Evolutionary conservation across 2,888 invertebrate species (phyloP).

Genomic region (Zootermopsis nevadensis): DNA sequence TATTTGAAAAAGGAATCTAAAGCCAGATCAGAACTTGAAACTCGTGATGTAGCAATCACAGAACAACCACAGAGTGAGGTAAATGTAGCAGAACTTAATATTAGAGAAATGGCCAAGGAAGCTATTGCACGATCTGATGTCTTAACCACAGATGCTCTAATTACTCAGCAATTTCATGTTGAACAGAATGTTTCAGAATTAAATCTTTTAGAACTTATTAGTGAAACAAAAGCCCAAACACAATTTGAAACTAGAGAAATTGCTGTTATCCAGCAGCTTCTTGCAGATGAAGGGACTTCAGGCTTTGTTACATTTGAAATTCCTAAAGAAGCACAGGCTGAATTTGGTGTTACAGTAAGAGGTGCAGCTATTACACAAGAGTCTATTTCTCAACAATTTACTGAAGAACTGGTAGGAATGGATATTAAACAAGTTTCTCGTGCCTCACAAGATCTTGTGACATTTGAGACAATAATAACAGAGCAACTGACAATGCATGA

Average conservation of each 20-base stretch:
- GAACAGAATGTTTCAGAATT: slow-evolving; percentile 28
- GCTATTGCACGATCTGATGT: slow-evolving; percentile 42
- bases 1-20: slow-evolving; percentile 16
- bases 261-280: slow-evolving; percentile 35
- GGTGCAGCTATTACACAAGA: slow-evolving; percentile 39
- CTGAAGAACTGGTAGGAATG: slow-evolving; percentile 28
- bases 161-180: slow-evolving; percentile 42
- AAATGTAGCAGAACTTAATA: slow-evolving; percentile 25
- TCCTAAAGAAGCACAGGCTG: slow-evolving; percentile 3
- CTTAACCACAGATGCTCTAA: slow-evolving; percentile 37
- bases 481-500: slow-evolving; percentile 47
- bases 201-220: background rate
- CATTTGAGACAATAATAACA: slow-evolving; percentile 37
- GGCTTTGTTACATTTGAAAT: background rate
- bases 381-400: slow-evolving; percentile 8
- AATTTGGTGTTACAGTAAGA: slow-evolving; percentile 34
- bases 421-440: background rate
- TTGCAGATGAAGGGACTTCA: background rate
- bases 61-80: slow-evolving; percentile 44
- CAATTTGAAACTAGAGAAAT: slow-evolving; percentile 40
- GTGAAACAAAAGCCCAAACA: slow-evolving; percentile 13
- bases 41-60: slow-evolving; percentile 47
- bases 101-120: background rate
- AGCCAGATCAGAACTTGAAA: slow-evolving; percentile 37
- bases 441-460: slow-evolving; percentile 32